Conservation (phyloP, 2,888 invertebrate species). For the Eupithecia subumbrata region DNA sequence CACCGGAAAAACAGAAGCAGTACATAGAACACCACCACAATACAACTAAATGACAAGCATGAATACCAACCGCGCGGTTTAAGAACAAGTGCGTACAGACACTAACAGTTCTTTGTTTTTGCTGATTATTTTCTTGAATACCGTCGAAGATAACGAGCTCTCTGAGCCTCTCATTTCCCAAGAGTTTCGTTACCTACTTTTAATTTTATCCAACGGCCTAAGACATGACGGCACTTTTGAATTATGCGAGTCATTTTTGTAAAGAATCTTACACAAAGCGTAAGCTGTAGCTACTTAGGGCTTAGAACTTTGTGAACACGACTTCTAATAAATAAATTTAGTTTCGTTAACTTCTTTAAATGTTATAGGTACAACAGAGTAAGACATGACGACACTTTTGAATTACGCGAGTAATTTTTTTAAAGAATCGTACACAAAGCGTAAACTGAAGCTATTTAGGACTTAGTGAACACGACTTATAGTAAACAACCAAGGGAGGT, state of each 20-base stretch:
- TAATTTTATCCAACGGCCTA: conserved; percentile 56
- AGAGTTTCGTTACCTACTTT: conserved; percentile 64
- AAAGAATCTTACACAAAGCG: background rate
- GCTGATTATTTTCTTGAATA: conserved; percentile 66
- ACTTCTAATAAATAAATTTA: background rate
- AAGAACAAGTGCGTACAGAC: background rate
- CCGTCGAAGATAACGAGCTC: conserved; percentile 68
- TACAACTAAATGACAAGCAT: background rate
- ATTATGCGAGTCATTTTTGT: background rate
- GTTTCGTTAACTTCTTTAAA: too few relatives aligned
- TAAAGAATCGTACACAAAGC: too few relatives aligned
- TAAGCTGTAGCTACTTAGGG: background rate
- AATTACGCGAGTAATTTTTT: too few relatives aligned
- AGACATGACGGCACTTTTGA: conserved; percentile 4
- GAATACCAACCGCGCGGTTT: background rate
- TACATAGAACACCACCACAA: background rate
- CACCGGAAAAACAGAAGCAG: background rate
- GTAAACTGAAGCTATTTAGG: too few relatives aligned
- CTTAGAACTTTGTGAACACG: background rate
- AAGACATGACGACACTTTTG: too few relatives aligned
- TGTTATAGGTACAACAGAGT: too few relatives aligned
- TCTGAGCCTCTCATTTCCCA: conserved; percentile 69
- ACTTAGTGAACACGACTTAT: too few relatives aligned
- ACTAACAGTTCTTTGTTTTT: conserved; percentile 57
- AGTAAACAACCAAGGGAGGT: too few relatives aligned